Conservation (phyloP, 1,140 invertebrate genomes). For the Uloborus diversus region DNA sequence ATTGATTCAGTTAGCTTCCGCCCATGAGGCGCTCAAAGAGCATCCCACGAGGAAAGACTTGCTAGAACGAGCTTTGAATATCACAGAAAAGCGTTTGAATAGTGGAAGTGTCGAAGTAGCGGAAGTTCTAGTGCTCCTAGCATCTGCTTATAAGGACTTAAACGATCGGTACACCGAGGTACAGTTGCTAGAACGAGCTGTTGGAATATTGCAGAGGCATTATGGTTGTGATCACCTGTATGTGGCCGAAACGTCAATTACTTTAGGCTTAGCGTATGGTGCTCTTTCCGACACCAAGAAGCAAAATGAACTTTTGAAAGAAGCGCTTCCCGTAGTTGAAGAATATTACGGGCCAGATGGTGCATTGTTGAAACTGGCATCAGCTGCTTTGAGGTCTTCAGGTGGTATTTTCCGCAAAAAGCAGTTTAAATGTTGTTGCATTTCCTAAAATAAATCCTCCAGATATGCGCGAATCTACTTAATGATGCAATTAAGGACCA, state of each 20-base stretch:
- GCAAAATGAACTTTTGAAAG: neutral
- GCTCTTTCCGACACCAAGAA: neutral
- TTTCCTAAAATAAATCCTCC: neutral
- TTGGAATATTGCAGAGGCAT: neutral
- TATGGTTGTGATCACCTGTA: slow-evolving; percentile 24
- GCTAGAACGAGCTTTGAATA: slow-evolving; percentile 9
- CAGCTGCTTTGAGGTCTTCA: neutral
- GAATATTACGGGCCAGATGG: slow-evolving; percentile 23
- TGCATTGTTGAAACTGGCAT: neutral
- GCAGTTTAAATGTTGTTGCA: neutral
- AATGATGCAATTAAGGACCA: too few relatives aligned
- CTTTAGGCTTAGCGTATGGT: slow-evolving; percentile 32
- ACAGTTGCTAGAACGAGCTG: slow-evolving; percentile 14
- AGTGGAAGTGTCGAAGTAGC: slow-evolving; percentile 9
- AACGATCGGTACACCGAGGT: slow-evolving; percentile 3
- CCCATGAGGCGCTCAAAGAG: slow-evolving; percentile 4
- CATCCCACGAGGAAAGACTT: slow-evolving; percentile 5
- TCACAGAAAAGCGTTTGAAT: slow-evolving; percentile 5
- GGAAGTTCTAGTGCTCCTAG: slow-evolving; percentile 9
- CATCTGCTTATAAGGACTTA: slow-evolving; percentile 20
- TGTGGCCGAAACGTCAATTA: neutral
- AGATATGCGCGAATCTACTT: too few relatives aligned
- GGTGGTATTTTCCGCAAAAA: neutral
- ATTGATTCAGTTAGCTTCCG: slow-evolving; percentile 6
- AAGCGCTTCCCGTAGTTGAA: slow-evolving; percentile 1